These are phyloP conservation scores for Dipus sagitta DNA, from an alignment of 2,797 vertebrate genomes.

Conservation along the genomic window DNA sequence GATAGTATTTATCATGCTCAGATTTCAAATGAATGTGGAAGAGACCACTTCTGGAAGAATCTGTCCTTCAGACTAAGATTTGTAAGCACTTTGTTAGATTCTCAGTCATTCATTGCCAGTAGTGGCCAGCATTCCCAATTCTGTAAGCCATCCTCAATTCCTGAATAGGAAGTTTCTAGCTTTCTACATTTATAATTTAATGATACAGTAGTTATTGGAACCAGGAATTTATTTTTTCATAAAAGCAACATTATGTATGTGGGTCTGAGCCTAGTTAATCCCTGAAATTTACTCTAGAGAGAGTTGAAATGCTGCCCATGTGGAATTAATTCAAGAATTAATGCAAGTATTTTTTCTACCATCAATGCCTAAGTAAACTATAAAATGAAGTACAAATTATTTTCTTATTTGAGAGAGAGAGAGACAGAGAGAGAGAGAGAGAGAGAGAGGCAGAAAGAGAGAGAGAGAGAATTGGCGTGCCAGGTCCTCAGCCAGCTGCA, in stretches of 20 bases:
- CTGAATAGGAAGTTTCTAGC: neutral
- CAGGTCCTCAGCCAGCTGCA: too few relatives aligned
- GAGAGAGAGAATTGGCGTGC: too few relatives aligned
- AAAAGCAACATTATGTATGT: constrained; percentile 13
- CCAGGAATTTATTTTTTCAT: constrained; percentile 41
- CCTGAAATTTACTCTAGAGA: constrained; percentile 35
- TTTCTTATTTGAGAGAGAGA: too few relatives aligned
- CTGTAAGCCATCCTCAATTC: neutral
- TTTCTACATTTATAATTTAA: constrained; percentile 56
- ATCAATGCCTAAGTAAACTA: constrained; percentile 9
- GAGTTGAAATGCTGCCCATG: constrained; percentile 61
- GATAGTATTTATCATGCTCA: neutral
- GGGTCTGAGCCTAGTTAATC: constrained; percentile 46
- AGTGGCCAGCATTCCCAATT: neutral
- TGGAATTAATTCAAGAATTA: constrained; percentile 51
- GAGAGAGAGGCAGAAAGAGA: too few relatives aligned
- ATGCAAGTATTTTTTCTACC: constrained; percentile 3
- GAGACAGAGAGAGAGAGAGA: too few relatives aligned
- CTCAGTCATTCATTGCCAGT: neutral
- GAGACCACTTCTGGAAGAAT: constrained; percentile 32
- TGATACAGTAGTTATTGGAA: constrained; percentile 43
- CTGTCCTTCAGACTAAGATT: neutral
- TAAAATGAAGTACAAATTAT: constrained; percentile 30
- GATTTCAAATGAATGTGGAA: neutral
- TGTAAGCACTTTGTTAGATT: neutral